Conservation (phyloP, 2,797 vertebrate genomes). For the Clarias fuscus region DNA sequence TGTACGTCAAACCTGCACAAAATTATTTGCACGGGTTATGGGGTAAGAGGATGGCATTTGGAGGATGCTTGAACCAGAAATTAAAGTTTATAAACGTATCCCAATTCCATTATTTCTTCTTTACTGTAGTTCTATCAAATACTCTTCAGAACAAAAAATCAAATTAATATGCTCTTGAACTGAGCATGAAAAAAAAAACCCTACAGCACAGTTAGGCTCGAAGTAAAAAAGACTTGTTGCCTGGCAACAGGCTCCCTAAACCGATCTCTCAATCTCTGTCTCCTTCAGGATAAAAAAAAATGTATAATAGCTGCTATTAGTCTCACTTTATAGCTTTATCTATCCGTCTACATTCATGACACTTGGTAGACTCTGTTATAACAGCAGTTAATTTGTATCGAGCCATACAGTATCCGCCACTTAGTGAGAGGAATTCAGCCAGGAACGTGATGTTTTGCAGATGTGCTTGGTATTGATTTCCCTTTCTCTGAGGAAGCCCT, state of each 20-base stretch:
- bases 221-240: constrained; percentile 75
- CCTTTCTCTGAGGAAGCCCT: constrained; percentile 38
- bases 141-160: constrained; percentile 41
- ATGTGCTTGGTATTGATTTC: constrained; percentile 52
- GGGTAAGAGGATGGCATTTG: not conserved
- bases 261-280: constrained; percentile 60
- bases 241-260: constrained; percentile 75
- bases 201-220: constrained; percentile 69
- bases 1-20: not conserved
- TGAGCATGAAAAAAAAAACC: constrained; percentile 68
- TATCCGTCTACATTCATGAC: not conserved
- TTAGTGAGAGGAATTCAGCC: constrained; percentile 8
- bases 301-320: constrained; percentile 24
- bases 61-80: not conserved
- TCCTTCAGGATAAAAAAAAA: constrained; percentile 32
- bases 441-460: constrained; percentile 42
- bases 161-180: constrained; percentile 55
- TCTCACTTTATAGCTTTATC: constrained; percentile 1
- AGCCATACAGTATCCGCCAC: not conserved
- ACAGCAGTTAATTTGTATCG: not conserved
- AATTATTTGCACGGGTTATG: not conserved
- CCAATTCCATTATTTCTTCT: not conserved
- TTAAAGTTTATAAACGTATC: not conserved
- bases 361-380: constrained; percentile 1
- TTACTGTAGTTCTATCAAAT: constrained; percentile 29